Percentiles rank a stretch among this genome's conserved stretches.
These are phyloP conservation scores for Thereva nobilitata DNA, from an alignment of 2,888 invertebrate genomes.

Conservation along the genomic window DNA sequence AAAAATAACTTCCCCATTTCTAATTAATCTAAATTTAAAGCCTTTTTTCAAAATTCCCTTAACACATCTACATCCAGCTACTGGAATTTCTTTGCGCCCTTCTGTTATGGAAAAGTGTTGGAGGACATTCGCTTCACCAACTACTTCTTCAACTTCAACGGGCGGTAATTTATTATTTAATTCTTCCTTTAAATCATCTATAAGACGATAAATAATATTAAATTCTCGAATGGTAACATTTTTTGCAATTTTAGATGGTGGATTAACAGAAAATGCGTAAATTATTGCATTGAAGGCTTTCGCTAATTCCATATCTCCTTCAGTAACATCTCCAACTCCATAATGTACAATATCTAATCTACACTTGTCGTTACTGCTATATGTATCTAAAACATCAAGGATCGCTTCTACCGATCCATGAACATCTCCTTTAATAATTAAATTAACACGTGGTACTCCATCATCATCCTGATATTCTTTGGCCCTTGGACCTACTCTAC, in stretches of 20 bases:
- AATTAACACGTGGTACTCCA: conserved; percentile 62
- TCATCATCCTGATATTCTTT: conserved; percentile 63
- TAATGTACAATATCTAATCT: conserved; percentile 83
- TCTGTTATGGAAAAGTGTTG: conserved; percentile 82
- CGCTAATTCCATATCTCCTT: conserved; percentile 82
- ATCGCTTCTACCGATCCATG: conserved; percentile 97
- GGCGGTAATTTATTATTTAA: conserved; percentile 74
- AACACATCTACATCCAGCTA: conserved; percentile 86
- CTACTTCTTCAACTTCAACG: conserved; percentile 72
- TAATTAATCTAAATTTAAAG: conserved; percentile 68
- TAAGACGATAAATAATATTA: conserved; percentile 91
- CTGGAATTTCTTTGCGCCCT: conserved; percentile 76
- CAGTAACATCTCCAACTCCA: conserved; percentile 85
- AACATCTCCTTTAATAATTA: conserved; percentile 85
- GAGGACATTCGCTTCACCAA: conserved; percentile 84
- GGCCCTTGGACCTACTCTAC: conserved; percentile 63
- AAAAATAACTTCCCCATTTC: conserved; percentile 68
- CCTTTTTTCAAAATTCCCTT: conserved; percentile 75
- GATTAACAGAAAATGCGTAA: conserved; percentile 85
- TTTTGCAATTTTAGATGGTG: conserved; percentile 54
- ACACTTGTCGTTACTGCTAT: conserved; percentile 73
- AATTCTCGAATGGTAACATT: conserved; percentile 68
- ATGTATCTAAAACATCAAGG: conserved; percentile 85
- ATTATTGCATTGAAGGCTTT: conserved; percentile 76
- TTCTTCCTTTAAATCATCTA: conserved; percentile 85